Evolutionary conservation across 2,797 vertebrate genomes (phyloP), one percentile per base, ranked within the genome.

Genomic region (Molossus alvarezi): DNA sequence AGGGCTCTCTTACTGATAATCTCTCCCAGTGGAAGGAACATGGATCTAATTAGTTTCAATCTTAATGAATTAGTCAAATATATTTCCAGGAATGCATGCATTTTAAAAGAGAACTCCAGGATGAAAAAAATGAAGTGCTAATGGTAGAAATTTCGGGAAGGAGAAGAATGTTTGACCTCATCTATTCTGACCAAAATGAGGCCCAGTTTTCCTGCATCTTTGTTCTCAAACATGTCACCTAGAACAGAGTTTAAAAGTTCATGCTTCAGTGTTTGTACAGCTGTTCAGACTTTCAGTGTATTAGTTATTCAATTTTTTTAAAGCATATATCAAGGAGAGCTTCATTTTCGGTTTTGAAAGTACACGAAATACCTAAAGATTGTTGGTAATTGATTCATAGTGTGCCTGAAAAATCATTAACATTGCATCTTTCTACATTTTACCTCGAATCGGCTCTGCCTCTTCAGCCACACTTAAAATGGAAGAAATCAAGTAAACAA

Each of bases 401-500:
- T 62, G 5, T 48, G 8, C n/a, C 62, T 89, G 57, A 83, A 93
- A 91, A 88, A 73, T 37, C 72, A 51, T 62, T 79, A 33, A 23
- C 14, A 15, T 13, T 60, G 20, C 29, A n/a, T 23, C 29, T 79
- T 94, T 87, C 87, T 76, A 64, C 29, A 20, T 73, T 69, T 96
- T 89, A 29, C n/a, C 29, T 93, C 92, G 77, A 33, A 81, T 81
- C 84, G 91, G 57, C 58, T 21, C 41, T 64, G 64, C 20, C 89
- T 81, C 51, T 90, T 92, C n/a, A 85, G 75, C 76, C 37, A 73
- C 37, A 71, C 90, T 97, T 94, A 93, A 93, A 91, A 89, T 48
- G 91, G 91, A 91, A 94, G 93, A 97, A 95, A 90, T 93, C 20
- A 95, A 95, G 76, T 94, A 94, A 97, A 95, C 75, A 90, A 51